phyloP scores from a whole-genome alignment of 2,113 vertebrate species.

The Melanocharis versteri region DNA sequence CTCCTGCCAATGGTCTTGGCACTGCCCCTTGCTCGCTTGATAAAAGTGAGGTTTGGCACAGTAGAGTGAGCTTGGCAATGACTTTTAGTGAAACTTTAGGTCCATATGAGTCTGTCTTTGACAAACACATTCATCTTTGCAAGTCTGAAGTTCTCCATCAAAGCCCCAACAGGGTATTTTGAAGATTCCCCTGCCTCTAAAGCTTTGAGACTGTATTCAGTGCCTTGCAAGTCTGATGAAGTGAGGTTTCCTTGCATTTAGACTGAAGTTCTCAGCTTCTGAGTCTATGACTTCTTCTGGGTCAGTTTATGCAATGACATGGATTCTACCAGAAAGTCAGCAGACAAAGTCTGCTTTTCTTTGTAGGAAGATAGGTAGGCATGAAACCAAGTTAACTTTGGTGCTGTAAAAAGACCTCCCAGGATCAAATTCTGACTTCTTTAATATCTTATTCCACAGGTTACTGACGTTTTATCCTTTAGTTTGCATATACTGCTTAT shows the following conservation, averaged over 20 bases:
- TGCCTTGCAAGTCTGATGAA: neutral
- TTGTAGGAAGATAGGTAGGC: neutral
- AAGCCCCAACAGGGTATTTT: neutral
- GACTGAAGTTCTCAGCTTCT: neutral
- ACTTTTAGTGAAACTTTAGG: neutral
- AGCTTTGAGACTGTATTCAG: neutral
- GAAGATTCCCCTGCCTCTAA: neutral
- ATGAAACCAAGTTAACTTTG: neutral
- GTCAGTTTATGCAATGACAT: neutral
- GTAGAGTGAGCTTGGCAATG: neutral
- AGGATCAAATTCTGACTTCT: neutral
- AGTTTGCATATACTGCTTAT: neutral
- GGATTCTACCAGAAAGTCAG: neutral
- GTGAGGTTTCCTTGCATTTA: neutral
- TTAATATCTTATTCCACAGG: neutral
- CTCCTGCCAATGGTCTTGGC: neutral
- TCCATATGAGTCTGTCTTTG: neutral
- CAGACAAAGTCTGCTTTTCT: neutral
- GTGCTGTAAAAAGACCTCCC: neutral
- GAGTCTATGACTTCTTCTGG: neutral
- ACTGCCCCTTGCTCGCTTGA: neutral
- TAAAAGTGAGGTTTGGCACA: neutral
- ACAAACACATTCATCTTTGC: neutral
- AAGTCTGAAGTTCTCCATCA: neutral
- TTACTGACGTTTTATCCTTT: neutral